phyloP scores from a whole-genome alignment of 2,888 invertebrate genomes.

The Pemphredon lugubris region DNA sequence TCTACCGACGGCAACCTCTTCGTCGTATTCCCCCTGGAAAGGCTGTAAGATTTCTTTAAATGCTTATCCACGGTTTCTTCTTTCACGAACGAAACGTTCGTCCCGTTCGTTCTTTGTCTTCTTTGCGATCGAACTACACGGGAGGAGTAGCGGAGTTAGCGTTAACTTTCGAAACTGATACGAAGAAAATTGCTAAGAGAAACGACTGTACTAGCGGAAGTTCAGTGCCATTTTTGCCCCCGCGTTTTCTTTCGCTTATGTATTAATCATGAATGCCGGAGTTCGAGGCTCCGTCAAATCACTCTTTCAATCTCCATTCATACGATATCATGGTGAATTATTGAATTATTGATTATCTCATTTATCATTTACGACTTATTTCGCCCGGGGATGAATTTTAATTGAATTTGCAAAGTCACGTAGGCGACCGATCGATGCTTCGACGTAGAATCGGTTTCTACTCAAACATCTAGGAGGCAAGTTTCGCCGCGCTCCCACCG shows the following conservation, averaged over 20 bases:
- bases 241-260: too few species aligned
- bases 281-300: too few species aligned
- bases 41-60: too few species aligned
- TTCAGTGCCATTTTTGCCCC: background rate
- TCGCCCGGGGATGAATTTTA: slow-evolving; percentile 16
- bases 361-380: slow-evolving; percentile 8
- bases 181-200: background rate
- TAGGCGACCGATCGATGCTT: slow-evolving; percentile 18
- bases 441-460: slow-evolving; percentile 48
- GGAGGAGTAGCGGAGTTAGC: background rate
- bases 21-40: too few species aligned
- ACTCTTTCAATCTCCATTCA: background rate
- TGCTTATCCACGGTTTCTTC: too few species aligned
- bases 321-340: background rate
- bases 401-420: slow-evolving; percentile 25
- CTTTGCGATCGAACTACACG: background rate
- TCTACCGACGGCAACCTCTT: too few species aligned
- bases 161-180: background rate
- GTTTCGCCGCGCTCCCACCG: slow-evolving; percentile 31
- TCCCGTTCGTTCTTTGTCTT: too few species aligned
- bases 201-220: background rate
- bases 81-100: background rate
- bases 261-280: too few species aligned
- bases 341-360: slow-evolving; percentile 33
- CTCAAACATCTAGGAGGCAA: slow-evolving; percentile 41